Evolutionary conservation across 2,888 invertebrate species (phyloP), one percentile per base, ranked within the genome.

Genomic region (Pocota personata): DNA sequence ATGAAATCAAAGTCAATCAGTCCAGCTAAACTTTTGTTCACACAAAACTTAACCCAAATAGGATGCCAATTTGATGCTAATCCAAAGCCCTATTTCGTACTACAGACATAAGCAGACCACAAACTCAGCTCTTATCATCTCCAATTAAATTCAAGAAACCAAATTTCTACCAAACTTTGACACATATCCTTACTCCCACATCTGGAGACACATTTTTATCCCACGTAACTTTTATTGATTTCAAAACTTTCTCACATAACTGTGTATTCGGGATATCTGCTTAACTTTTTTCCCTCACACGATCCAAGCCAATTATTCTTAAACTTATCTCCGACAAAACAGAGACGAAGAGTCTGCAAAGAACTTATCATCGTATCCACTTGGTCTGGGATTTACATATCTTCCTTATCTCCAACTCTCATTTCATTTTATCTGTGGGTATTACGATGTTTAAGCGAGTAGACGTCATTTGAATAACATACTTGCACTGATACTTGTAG

Each of bases 181-280:
- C 50, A 40, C 30, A 60, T 50, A 32, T 40, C 7, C 46, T 40
- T 10, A 14, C 50, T n/a, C 16, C 6, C 19, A 37, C 50, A 66
- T 21, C 8, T 3, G 32, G 10, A 37, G 12, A 37, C 7, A 50
- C 19, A 37, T 35, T 8, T 19, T n/a, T 32, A 27, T 30, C 43
- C 24, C 19, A 55, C 52, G 46, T 55, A 40, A 73, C 43, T 64
- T 75, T 64, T 75, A 46, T 43, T 50, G 37, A 19, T 66, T 57
- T 24, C 12, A 19, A 57, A 76, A 76, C 66, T 76, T 76, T 66
- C 30, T 5, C 58, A 14, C 52, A 55, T 12, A n/a, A 4, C 64
- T 32, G n/a, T 7, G 35, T 8, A 8, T 14, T 24, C 14, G 43
- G n/a, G 12, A 37, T 16, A 10, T 30, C 27, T 48, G 30, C 40